These are phyloP conservation scores for Ctenopoma kingsleyae DNA, from an alignment of 2,797 vertebrate genomes.

Conservation along the genomic window DNA sequence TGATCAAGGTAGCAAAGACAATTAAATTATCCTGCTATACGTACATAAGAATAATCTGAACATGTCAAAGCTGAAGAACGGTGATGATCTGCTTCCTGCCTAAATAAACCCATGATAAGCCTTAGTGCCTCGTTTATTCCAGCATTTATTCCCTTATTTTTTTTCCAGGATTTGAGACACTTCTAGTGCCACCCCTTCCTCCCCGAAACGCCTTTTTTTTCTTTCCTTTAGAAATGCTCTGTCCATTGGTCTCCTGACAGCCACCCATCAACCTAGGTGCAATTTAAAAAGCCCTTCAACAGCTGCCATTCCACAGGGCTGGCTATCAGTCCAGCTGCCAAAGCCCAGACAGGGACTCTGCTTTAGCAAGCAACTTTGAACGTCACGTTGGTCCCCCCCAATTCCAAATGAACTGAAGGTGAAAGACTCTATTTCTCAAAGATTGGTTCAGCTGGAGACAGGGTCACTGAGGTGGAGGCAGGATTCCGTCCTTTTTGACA, in stretches of 20 bases:
- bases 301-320: slow-evolving; percentile 80
- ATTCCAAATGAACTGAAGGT: slow-evolving; percentile 76
- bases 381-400: slow-evolving; percentile 61
- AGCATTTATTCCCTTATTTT: slow-evolving; percentile 16
- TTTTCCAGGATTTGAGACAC: not conserved
- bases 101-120: slow-evolving; percentile 51
- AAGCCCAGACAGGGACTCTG: slow-evolving; percentile 74
- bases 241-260: slow-evolving; percentile 80
- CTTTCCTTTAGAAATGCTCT: slow-evolving; percentile 49
- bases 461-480: slow-evolving; percentile 40
- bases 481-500: slow-evolving; percentile 36
- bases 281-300: slow-evolving; percentile 85
- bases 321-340: slow-evolving; percentile 84
- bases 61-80: slow-evolving; percentile 48
- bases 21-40: slow-evolving; percentile 50
- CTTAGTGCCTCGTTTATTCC: slow-evolving; percentile 45
- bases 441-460: slow-evolving; percentile 55
- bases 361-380: slow-evolving; percentile 70
- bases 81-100: slow-evolving; percentile 33
- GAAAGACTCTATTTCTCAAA: slow-evolving; percentile 75
- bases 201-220: slow-evolving; percentile 25
- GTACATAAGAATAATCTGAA: slow-evolving; percentile 58
- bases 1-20: slow-evolving; percentile 25
- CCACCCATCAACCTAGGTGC: slow-evolving; percentile 77
- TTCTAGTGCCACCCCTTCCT: slow-evolving; percentile 10